Percentiles rank a stretch among this genome's conserved stretches.
These are phyloP conservation scores for Todus mexicanus DNA, from an alignment of 2,797 vertebrate genomes.

Conservation along the genomic window DNA sequence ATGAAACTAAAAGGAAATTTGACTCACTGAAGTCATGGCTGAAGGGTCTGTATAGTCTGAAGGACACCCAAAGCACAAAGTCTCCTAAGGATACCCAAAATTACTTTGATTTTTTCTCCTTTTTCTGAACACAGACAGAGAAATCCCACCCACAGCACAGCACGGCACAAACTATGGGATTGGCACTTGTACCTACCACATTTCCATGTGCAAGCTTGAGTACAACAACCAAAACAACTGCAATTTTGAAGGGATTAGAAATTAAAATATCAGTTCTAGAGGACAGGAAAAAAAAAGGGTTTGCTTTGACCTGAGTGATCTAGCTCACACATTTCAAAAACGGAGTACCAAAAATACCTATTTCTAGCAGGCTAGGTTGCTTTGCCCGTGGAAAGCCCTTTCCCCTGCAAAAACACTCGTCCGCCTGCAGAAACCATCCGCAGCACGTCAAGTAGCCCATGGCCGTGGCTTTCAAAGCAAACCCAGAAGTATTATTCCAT, in stretches of 20 bases:
- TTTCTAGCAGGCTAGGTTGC: neutral
- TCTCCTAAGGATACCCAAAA: neutral
- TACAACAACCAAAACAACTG: neutral
- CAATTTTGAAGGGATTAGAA: neutral
- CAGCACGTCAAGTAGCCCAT: neutral
- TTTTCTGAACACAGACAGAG: neutral
- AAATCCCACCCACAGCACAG: neutral
- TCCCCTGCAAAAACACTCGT: neutral
- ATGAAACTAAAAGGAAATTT: neutral
- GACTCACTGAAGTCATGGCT: neutral
- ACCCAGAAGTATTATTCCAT: neutral
- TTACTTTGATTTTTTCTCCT: neutral
- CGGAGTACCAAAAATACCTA: rapidly evolving
- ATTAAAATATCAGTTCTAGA: neutral
- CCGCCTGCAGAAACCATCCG: neutral
- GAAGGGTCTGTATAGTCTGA: too few species aligned
- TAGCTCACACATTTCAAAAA: neutral
- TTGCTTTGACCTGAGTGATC: neutral
- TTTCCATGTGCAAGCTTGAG: neutral
- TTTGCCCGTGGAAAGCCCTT: neutral
- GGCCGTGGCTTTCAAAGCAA: slow-evolving; percentile 20
- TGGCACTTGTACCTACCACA: neutral
- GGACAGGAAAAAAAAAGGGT: neutral
- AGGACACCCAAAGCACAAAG: neutral
- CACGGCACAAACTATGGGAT: neutral